phyloP scores from a whole-genome alignment of 2,888 invertebrate species.

The Drosophila borborema region DNA sequence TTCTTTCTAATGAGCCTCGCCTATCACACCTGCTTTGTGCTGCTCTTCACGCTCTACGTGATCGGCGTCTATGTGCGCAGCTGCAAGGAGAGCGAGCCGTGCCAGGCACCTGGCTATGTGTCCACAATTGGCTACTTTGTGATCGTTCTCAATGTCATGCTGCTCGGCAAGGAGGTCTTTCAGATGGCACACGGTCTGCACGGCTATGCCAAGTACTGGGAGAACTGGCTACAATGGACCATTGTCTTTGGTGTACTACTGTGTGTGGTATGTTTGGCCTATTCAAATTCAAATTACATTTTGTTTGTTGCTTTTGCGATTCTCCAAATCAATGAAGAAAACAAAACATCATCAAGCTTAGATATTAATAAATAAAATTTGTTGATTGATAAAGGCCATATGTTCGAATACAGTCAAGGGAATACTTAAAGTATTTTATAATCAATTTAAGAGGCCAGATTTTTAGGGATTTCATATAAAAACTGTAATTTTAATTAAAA shows the following conservation, averaged over 20 bases:
- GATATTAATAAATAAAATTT: neutral
- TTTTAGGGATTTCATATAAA: neutral
- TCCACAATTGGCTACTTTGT: constrained; percentile 87
- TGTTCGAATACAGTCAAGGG: neutral
- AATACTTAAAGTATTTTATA: neutral
- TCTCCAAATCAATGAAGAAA: neutral
- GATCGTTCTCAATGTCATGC: constrained; percentile 88
- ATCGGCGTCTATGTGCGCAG: constrained; percentile 86
- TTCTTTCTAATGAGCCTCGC: constrained; percentile 92
- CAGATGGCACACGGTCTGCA: constrained; percentile 89
- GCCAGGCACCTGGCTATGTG: constrained; percentile 79
- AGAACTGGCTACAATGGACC: constrained; percentile 93
- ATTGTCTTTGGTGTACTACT: constrained; percentile 90
- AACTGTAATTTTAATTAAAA: neutral
- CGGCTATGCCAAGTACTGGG: constrained; percentile 92
- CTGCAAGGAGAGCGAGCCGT: constrained; percentile 75
- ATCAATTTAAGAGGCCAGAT: neutral
- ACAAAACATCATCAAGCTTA: neutral
- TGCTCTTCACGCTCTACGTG: constrained; percentile 90
- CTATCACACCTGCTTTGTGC: constrained; percentile 91
- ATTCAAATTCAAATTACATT: neutral
- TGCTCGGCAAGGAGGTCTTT: constrained; percentile 90
- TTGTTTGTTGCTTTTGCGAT: neutral
- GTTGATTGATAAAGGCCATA: constrained; percentile 1
- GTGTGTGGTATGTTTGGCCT: constrained; percentile 87